Evolutionary conservation across 2,113 vertebrate species (phyloP).

Genomic region (Channa argus): DNA sequence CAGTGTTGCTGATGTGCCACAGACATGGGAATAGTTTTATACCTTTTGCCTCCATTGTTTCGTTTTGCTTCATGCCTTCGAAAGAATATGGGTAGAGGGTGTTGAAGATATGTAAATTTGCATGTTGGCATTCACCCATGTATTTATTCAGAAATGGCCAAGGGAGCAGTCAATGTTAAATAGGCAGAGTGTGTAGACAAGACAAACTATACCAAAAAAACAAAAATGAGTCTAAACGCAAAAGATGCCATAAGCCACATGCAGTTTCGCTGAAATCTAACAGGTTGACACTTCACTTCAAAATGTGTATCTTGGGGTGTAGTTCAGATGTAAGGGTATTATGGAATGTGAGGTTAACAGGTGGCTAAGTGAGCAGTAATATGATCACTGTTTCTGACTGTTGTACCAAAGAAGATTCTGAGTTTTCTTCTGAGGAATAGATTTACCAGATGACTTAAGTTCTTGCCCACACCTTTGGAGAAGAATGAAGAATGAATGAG

Average conservation of each 20-base stretch:
- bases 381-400: not conserved
- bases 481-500: too few relatives aligned
- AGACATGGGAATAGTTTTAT: constrained; percentile 2
- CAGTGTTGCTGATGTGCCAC: constrained; percentile 26
- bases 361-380: not conserved
- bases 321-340: not conserved
- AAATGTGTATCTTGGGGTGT: too few relatives aligned
- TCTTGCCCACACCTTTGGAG: too few relatives aligned
- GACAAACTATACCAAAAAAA: not conserved
- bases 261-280: too few relatives aligned
- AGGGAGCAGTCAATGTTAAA: too few relatives aligned
- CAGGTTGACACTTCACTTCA: too few relatives aligned
- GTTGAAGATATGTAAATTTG: not conserved
- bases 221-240: not conserved
- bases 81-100: not conserved
- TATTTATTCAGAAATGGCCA: not conserved
- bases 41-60: not conserved
- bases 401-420: not conserved
- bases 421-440: not conserved
- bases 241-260: not conserved
- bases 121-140: not conserved
- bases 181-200: not conserved
- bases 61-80: not conserved
- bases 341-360: not conserved
- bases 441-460: too few relatives aligned